These are phyloP conservation scores for Taenioides sp. DNA, from an alignment of 2,797 vertebrate genomes.

Conservation along the genomic window DNA sequence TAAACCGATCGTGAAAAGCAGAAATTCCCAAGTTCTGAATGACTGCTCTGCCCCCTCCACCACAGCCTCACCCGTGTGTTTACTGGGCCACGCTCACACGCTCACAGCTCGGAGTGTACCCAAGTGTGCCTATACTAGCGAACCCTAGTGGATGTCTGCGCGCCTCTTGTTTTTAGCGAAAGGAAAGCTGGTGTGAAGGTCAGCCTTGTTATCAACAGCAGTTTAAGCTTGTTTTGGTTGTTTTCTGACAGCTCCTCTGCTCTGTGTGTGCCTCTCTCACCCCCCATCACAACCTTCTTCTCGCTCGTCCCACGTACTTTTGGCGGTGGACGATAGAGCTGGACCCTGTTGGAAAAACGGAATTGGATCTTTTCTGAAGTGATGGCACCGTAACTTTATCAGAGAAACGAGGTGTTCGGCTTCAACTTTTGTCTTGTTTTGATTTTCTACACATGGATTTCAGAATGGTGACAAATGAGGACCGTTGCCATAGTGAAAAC, in stretches of 20 bases:
- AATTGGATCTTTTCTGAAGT: background rate
- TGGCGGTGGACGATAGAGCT: constrained; percentile 34
- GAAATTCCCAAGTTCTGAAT: too few species aligned
- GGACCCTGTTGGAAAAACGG: background rate
- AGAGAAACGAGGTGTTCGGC: background rate
- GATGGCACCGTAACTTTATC: background rate
- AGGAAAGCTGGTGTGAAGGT: background rate
- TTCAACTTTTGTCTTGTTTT: background rate
- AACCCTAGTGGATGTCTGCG: background rate
- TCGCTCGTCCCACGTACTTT: constrained; percentile 59
- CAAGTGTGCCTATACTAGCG: background rate
- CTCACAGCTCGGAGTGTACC: background rate
- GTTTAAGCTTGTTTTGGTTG: constrained; percentile 26
- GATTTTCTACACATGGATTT: too few species aligned
- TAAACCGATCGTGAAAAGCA: constrained; percentile 46
- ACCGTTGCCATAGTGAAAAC: too few species aligned
- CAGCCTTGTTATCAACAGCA: constrained; percentile 43
- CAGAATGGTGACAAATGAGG: too few species aligned
- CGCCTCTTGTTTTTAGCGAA: background rate
- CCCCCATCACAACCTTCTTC: constrained; percentile 12
- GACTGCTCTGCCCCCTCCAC: background rate
- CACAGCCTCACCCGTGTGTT: background rate
- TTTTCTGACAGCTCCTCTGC: constrained; percentile 20
- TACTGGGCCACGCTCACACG: background rate
- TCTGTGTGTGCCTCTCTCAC: constrained; percentile 23